These are phyloP conservation scores for Luidia sarsii DNA, from an alignment of 53 echinoderm and acorn worm genomes.

Conservation along the genomic window DNA sequence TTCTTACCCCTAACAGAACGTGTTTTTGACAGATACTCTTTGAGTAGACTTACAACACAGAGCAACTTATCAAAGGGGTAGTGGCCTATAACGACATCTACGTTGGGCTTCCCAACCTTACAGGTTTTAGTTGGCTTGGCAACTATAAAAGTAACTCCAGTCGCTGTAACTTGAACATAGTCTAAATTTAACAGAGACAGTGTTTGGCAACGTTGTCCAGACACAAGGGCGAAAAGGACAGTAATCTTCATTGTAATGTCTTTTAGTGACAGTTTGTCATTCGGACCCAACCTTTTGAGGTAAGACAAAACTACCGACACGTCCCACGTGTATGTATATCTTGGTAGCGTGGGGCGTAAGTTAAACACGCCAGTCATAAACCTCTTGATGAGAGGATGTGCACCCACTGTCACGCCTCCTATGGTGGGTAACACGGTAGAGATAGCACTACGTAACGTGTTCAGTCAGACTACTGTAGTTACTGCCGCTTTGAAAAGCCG, in stretches of 20 bases:
- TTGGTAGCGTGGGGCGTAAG: neutral
- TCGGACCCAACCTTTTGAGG: too few species aligned
- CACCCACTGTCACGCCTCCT: neutral
- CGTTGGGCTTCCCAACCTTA: neutral
- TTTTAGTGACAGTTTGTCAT: too few species aligned
- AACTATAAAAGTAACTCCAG: neutral
- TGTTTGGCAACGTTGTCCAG: neutral
- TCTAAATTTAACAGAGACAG: neutral
- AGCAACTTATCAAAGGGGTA: too few species aligned
- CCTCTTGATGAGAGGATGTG: neutral
- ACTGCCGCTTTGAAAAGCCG: neutral
- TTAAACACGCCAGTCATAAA: neutral
- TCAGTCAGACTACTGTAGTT: neutral
- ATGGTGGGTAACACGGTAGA: neutral
- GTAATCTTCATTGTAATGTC: too few species aligned
- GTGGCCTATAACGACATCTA: too few species aligned
- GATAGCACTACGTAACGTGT: neutral
- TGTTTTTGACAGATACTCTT: too few species aligned
- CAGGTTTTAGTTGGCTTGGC: neutral
- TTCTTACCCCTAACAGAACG: too few species aligned
- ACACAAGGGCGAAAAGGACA: too few species aligned
- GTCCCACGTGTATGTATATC: neutral
- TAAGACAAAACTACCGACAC: neutral
- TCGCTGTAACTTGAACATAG: neutral
- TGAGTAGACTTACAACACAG: too few species aligned